Base-by-base conservation (phyloP, 2,113 vertebrate species). In the Okapia johnstoni region DNA sequence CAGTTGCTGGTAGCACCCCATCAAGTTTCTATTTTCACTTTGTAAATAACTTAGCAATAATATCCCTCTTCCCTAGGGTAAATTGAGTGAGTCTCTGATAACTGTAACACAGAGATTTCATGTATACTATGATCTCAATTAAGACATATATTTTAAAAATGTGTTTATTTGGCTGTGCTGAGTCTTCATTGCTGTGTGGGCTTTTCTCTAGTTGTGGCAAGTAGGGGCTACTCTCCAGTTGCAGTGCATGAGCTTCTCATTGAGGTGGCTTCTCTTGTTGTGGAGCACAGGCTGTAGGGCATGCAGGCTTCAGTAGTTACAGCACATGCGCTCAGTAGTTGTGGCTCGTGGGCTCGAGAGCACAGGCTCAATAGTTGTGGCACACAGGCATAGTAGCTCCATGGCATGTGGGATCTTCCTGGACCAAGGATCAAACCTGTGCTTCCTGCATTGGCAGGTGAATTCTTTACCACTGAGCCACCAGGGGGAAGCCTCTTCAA, bases 81-180 rank as follows among this genome's bases (percentile, higher is more conserved):
- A 76, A 33, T 9, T 30, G 33, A 81, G 33, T 90, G 73, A 88
- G 40, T 61, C 43, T 91, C 50, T 85, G 36, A 36, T 73, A 85
- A n/a, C 28, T 92, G 36, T 93, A 46, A 58, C n/a, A 79, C 77
- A 88, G 83, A 85, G 43, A 79, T 43, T 93, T 87, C 33, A 52
- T 36, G 52, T 61, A 28, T 30, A 81, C 16, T 66, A 40, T 4
- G 36, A 61, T 94, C 26, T 80, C 66, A 88, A 26, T 43, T 93
- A 33, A 55, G 36, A 92, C 19, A 7, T 3, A 13, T 54, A 36
- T 63, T 66, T 85, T 11, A 0, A 14, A 58, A 61, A 86, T 36
- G 11, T 23, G 12, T 12, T 5, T 23, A 12, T 70, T 12, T 40
- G 36, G 10, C 36, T 12, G n/a, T 70, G 66, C n/a, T 23, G 66